Evolutionary conservation across 2,888 invertebrate species (phyloP).

Genomic region (Chrysolina americana): DNA sequence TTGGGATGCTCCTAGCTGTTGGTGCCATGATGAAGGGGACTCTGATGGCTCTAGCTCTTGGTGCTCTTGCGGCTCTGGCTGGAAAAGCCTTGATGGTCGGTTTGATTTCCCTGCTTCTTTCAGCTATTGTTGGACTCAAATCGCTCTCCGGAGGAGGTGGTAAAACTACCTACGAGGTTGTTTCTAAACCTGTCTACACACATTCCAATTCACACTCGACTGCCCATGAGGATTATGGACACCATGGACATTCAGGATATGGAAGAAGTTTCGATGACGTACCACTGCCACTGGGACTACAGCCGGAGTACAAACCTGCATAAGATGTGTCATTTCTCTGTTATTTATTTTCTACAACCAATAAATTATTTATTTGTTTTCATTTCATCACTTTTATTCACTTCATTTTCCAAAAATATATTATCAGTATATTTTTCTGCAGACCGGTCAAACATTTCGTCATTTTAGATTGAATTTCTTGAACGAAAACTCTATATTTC

Average conservation of each 20-base stretch:
- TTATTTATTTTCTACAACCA: constrained; percentile 39
- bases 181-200: constrained; percentile 83
- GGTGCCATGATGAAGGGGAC: constrained; percentile 78
- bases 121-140: constrained; percentile 82
- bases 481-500: too few species aligned
- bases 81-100: constrained; percentile 88
- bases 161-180: constrained; percentile 83
- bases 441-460: too few species aligned
- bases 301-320: constrained; percentile 59
- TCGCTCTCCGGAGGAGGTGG: constrained; percentile 78
- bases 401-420: too few species aligned
- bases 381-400: background rate
- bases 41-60: constrained; percentile 79
- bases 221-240: constrained; percentile 74
- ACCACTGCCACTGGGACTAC: constrained; percentile 62
- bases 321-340: constrained; percentile 42
- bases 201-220: constrained; percentile 76
- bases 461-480: too few species aligned
- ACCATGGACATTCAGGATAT: constrained; percentile 66
- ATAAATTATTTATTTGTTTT: constrained; percentile 49
- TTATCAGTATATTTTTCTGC: too few species aligned
- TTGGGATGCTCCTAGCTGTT: constrained; percentile 69
- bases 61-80: constrained; percentile 81
- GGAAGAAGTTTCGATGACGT: constrained; percentile 68
- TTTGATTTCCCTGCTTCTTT: constrained; percentile 81